Evolutionary conservation across 2,797 vertebrate species (phyloP).

Genomic region (Schizopygopsis malacanthus): DNA sequence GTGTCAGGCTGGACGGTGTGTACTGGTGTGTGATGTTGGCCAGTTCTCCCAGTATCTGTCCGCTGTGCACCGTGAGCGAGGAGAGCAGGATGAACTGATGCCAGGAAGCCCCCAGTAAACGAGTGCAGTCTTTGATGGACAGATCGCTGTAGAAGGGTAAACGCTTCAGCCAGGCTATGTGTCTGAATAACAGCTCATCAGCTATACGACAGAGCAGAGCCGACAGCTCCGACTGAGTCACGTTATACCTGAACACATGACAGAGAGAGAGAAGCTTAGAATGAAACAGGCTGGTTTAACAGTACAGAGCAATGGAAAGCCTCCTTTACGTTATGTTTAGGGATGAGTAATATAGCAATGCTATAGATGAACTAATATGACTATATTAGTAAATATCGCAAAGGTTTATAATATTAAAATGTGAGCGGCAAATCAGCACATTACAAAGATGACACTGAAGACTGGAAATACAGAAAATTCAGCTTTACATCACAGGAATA

Average conservation of each 20-base stretch:
- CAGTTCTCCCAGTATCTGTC: slow-evolving; percentile 95
- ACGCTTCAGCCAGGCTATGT: slow-evolving; percentile 99
- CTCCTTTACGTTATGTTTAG: neutral
- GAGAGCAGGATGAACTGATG: slow-evolving; percentile 97
- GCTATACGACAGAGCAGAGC: slow-evolving; percentile 95
- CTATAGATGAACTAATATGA: too few relatives aligned
- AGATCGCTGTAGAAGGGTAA: slow-evolving; percentile 97
- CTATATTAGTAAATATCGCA: neutral
- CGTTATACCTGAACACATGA: slow-evolving; percentile 81
- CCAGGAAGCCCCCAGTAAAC: slow-evolving; percentile 96
- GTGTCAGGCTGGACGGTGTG: slow-evolving; percentile 91
- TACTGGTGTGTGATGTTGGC: slow-evolving; percentile 96
- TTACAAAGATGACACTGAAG: too few relatives aligned
- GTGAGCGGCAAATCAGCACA: too few relatives aligned
- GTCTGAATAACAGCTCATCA: slow-evolving; percentile 95
- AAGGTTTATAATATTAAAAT: neutral
- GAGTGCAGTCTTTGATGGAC: slow-evolving; percentile 98
- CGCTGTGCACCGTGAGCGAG: slow-evolving; percentile 95
- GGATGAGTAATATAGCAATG: neutral
- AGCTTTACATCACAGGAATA: too few relatives aligned
- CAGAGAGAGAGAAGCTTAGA: neutral
- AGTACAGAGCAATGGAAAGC: neutral
- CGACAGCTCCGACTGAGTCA: slow-evolving; percentile 96
- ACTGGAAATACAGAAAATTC: too few relatives aligned
- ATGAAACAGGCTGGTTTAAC: neutral